These are phyloP conservation scores for Drosophila atroscutellata DNA, from an alignment of 2,888 invertebrate genomes.

Conservation along the genomic window DNA sequence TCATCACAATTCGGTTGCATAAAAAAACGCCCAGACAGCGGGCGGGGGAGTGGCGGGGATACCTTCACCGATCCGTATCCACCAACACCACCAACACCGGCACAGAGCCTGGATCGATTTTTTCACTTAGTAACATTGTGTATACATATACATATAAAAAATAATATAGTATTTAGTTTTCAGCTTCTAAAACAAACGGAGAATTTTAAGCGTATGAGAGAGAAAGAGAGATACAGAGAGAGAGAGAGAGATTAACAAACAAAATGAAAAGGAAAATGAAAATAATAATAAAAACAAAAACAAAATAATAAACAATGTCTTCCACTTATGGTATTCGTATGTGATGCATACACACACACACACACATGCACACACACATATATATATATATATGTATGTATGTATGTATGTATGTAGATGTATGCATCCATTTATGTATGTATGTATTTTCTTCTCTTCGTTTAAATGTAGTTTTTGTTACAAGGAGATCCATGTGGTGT, in stretches of 20 bases:
- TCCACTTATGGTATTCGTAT: slow-evolving; percentile 41
- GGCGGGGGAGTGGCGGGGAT: slow-evolving; percentile 4
- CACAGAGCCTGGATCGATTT: slow-evolving; percentile 37
- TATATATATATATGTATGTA: slow-evolving; percentile 1
- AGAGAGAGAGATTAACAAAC: slow-evolving; percentile 26
- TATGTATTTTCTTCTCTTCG: slow-evolving; percentile 33
- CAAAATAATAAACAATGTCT: slow-evolving; percentile 48
- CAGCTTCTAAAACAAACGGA: slow-evolving; percentile 45
- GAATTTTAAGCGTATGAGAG: slow-evolving; percentile 43
- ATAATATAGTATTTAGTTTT: slow-evolving; percentile 61
- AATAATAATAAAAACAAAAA: slow-evolving; percentile 35
- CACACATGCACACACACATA: neutral
- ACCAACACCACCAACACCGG: slow-evolving; percentile 22
- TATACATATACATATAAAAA: slow-evolving; percentile 72
- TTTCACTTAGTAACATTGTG: slow-evolving; percentile 71
- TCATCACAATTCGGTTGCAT: slow-evolving; percentile 84
- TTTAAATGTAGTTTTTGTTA: slow-evolving; percentile 55
- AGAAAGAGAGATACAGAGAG: slow-evolving; percentile 1
- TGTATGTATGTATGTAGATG: slow-evolving; percentile 11
- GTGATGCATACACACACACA: slow-evolving; percentile 9
- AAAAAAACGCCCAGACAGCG: slow-evolving; percentile 56
- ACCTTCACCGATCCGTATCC: neutral
- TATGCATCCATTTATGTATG: slow-evolving; percentile 19
- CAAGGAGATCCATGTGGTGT: slow-evolving; percentile 64
- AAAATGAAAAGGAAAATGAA: slow-evolving; percentile 12